These are phyloP conservation scores for Pangasius larnaudii DNA, from an alignment of 2,797 vertebrate species.

Conservation along the genomic window DNA sequence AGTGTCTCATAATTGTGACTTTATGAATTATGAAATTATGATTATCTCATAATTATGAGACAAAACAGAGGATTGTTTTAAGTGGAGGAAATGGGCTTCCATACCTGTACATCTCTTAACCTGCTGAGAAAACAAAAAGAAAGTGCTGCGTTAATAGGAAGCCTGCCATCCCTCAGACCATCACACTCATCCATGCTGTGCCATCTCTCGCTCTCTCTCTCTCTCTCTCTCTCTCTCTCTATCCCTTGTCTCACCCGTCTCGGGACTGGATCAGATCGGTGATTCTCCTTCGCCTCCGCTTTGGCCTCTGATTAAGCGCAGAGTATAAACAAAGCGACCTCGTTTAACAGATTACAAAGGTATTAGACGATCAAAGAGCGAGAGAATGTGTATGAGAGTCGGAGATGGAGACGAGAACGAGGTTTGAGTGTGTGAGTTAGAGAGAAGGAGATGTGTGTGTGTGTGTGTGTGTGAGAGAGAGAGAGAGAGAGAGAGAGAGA, in stretches of 20 bases:
- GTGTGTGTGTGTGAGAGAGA: conserved; percentile 20
- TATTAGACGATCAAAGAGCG: conserved; percentile 81
- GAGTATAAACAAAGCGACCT: conserved; percentile 72
- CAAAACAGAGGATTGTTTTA: too few species aligned
- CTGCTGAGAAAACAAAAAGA: not conserved
- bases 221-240: not conserved
- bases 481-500: conserved; percentile 25
- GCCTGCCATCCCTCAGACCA: not conserved
- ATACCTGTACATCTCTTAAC: not conserved
- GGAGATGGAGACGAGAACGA: conserved; percentile 57
- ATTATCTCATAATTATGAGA: not conserved
- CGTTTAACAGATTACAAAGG: conserved; percentile 81
- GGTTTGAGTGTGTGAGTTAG: conserved; percentile 49
- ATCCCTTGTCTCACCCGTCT: not conserved
- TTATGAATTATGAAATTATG: not conserved
- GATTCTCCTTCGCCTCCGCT: conserved; percentile 51
- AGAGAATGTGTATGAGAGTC: conserved; percentile 54
- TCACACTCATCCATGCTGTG: not conserved
- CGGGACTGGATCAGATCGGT: conserved; percentile 1
- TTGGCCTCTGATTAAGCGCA: conserved; percentile 61
- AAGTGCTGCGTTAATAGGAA: not conserved
- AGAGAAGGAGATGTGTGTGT: conserved; percentile 20
- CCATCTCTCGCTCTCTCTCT: not conserved
- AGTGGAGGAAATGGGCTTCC: not conserved
- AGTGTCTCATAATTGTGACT: not conserved